Base-by-base conservation (phyloP, 1,140 invertebrate genomes). In the Hypothenemus hampei region DNA sequence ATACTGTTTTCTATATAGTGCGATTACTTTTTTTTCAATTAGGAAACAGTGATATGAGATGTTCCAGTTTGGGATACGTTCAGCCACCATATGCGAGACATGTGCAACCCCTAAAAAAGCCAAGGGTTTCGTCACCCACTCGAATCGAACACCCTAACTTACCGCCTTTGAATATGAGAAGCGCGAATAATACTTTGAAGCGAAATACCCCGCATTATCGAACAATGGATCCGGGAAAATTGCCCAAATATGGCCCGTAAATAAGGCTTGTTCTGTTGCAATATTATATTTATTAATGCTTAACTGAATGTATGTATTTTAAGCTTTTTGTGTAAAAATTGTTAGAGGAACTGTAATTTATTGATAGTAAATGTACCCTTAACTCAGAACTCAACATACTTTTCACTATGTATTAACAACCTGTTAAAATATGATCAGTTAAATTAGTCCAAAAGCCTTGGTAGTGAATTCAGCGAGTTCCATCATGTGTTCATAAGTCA, bases 141-240 rank as follows among this genome's bases (percentile, higher is more conserved):
- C 77, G 84, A 57, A 87, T 89, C 59, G 87, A 89, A 64, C 80
- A 87, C 63, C 86, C 86, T 0, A 89, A 89, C 70, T 72, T 89
- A 35, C 85, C 80, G 3, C 85, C 86, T 3, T 63, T 88, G 13
- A 87, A 88, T 65, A 74, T 87, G 2, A 82, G 65, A 33, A 59
- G 59, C 19, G 44, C 33, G 7, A 61, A 46, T 21, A 63, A 57
- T 44, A 69, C 67, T 15, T 56, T 69, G 37, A 69, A 67, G 43
- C 59, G 58, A 35, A 64, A 60, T 37, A 66, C 64, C 21, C 29
- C 65, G 31, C 62, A 62, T 41, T 70, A 69, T 48, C 50, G 65
- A 35, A 67, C 60, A 45, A 60, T 64, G 13, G 69, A 70, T 49
- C 57, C 55, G 5, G 66, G 59, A n/a, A 63, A 59, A 4, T 48